Evolutionary conservation across 2,113 vertebrate species (phyloP).

Genomic region (Gavia stellata): DNA sequence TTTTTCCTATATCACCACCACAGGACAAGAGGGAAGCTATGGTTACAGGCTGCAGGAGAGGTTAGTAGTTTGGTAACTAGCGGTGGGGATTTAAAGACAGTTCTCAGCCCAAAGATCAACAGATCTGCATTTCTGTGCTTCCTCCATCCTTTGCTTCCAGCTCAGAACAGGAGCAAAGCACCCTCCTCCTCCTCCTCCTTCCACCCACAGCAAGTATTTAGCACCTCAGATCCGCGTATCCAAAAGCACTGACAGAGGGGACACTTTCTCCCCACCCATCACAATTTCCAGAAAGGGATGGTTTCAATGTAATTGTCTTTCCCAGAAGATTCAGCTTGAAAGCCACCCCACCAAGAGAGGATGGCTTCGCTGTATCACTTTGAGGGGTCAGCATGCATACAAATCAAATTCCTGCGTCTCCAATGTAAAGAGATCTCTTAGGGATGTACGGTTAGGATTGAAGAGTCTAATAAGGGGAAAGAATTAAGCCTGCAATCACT

Average conservation of each 20-base stretch:
- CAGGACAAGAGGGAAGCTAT: not conserved
- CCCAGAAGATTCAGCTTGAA: not conserved
- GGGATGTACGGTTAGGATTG: not conserved
- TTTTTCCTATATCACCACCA: not conserved
- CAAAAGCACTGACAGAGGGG: not conserved
- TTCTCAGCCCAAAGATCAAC: not conserved
- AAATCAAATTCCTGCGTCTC: not conserved
- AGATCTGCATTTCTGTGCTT: not conserved
- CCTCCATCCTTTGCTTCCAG: not conserved
- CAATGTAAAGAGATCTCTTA: not conserved
- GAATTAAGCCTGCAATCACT: slow-evolving; percentile 54
- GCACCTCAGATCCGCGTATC: not conserved
- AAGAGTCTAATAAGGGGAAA: slow-evolving; percentile 42
- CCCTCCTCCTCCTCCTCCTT: not conserved
- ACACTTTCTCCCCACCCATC: not conserved
- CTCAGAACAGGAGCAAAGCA: not conserved
- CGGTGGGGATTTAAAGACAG: not conserved
- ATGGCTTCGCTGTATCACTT: not conserved
- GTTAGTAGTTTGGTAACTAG: not conserved
- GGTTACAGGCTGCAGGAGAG: not conserved
- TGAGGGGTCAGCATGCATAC: not conserved
- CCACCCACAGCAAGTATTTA: not conserved
- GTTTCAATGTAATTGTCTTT: not conserved
- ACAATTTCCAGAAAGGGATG: not conserved
- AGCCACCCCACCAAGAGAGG: not conserved